Evolutionary conservation across 2,888 invertebrate species (phyloP).

Genomic region (Iphiclides podalirius): DNA sequence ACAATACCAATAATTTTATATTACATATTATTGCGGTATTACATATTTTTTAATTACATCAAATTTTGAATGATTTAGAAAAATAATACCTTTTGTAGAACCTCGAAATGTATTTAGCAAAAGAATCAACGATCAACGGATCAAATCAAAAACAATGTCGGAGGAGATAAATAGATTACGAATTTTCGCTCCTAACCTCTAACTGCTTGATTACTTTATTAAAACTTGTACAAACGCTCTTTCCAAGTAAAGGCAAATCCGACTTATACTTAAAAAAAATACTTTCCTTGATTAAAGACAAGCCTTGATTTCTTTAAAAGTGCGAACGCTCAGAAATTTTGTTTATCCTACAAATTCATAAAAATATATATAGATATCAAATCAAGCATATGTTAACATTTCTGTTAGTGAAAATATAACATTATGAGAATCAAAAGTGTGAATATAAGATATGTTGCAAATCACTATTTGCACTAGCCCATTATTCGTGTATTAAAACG

Average conservation of each 20-base stretch:
- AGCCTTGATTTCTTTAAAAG: slow-evolving; percentile 25
- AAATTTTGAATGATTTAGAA: no score
- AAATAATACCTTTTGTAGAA: no score
- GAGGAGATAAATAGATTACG: slow-evolving; percentile 43
- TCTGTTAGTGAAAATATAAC: no score
- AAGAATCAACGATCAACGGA: not conserved
- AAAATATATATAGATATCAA: not conserved
- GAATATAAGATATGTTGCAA: not conserved
- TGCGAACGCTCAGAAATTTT: not conserved
- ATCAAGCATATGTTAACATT: no score
- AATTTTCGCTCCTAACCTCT: slow-evolving; percentile 59
- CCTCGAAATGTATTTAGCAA: no score
- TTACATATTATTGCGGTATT: no score
- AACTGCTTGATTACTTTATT: slow-evolving; percentile 65
- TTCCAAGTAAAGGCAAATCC: slow-evolving; percentile 55
- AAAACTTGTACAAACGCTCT: slow-evolving; percentile 63
- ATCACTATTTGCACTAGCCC: not conserved
- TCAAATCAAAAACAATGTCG: not conserved
- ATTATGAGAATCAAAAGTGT: no score
- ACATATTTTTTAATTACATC: no score
- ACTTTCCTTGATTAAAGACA: slow-evolving; percentile 57
- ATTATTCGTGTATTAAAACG: slow-evolving; percentile 1
- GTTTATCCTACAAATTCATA: not conserved
- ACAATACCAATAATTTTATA: not conserved
- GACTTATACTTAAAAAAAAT: slow-evolving; percentile 59